A percentile compares a stretch with the other conserved stretches of the same genome.
Conservation (phyloP, 2,888 invertebrate species). For the Phortica magna region DNA sequence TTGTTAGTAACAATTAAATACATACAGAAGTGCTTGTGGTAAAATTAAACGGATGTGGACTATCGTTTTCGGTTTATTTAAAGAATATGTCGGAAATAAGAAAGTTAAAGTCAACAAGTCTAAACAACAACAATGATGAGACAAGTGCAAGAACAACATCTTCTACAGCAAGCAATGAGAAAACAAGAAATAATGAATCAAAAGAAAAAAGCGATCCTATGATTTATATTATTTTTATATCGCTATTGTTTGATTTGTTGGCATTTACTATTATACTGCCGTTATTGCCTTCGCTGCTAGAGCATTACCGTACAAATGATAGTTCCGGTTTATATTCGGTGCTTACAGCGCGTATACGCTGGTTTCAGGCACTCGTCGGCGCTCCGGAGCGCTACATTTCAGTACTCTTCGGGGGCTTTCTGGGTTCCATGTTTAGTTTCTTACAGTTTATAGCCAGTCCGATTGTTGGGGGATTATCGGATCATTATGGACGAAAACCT, state of each 20-base stretch:
- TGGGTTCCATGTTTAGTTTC: constrained; percentile 97
- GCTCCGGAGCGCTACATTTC: constrained; percentile 93
- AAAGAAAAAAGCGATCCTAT: constrained; percentile 76
- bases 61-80: neutral
- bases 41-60: constrained; percentile 34
- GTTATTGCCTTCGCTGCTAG: constrained; percentile 93
- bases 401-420: constrained; percentile 94
- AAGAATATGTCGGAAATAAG: constrained; percentile 38
- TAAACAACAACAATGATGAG: constrained; percentile 45
- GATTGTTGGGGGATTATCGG: constrained; percentile 95
- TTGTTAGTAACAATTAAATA: too few relatives aligned
- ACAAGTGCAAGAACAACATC: constrained; percentile 26
- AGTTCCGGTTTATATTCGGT: constrained; percentile 83
- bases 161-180: constrained; percentile 45
- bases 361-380: constrained; percentile 88
- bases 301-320: constrained; percentile 89
- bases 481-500: constrained; percentile 94
- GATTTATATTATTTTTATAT: constrained; percentile 88
- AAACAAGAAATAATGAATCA: constrained; percentile 24
- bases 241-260: constrained; percentile 93
- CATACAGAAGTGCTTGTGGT: too few relatives aligned
- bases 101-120: constrained; percentile 20
- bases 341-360: constrained; percentile 83
- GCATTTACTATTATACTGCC: constrained; percentile 99
- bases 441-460: constrained; percentile 97